Evolutionary conservation across 53 echinoderm and acorn worm genomes (phyloP).

Genomic region (Glandiceps talaboti): DNA sequence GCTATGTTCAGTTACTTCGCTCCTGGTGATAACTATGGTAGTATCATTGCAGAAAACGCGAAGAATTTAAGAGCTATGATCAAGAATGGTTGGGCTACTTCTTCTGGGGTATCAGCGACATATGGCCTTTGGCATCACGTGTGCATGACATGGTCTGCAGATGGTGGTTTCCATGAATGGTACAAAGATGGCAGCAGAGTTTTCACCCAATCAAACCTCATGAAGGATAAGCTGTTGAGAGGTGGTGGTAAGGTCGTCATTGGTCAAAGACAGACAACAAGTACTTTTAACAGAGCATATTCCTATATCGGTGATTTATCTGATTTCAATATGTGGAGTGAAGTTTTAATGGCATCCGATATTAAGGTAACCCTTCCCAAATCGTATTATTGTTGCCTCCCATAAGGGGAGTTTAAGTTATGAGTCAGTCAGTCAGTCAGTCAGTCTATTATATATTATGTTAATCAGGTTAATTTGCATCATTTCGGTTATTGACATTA

Average conservation of each 20-base stretch:
- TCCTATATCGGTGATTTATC: neutral
- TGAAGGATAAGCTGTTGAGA: neutral
- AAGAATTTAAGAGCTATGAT: neutral
- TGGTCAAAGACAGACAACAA: neutral
- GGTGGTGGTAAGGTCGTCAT: neutral
- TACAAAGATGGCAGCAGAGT: neutral
- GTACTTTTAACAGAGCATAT: neutral
- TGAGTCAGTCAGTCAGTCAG: too few species aligned
- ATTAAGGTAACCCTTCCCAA: neutral
- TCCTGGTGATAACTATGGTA: neutral
- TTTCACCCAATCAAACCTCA: neutral
- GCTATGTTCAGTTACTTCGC: neutral
- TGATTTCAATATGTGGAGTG: neutral
- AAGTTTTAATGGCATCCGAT: neutral
- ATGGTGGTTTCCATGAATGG: neutral
- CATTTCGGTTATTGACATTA: too few species aligned
- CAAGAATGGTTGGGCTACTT: neutral
- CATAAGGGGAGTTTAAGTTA: too few species aligned
- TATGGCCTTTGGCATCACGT: neutral
- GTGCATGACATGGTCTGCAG: neutral
- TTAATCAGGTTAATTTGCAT: too few species aligned
- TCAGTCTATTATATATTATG: too few species aligned
- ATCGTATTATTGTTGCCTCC: too few species aligned
- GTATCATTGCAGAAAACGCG: neutral
- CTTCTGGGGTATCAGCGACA: neutral